Evolutionary conservation across 1,140 invertebrate genomes (phyloP).

Genomic region (Ptiloglossa arizonensis): DNA sequence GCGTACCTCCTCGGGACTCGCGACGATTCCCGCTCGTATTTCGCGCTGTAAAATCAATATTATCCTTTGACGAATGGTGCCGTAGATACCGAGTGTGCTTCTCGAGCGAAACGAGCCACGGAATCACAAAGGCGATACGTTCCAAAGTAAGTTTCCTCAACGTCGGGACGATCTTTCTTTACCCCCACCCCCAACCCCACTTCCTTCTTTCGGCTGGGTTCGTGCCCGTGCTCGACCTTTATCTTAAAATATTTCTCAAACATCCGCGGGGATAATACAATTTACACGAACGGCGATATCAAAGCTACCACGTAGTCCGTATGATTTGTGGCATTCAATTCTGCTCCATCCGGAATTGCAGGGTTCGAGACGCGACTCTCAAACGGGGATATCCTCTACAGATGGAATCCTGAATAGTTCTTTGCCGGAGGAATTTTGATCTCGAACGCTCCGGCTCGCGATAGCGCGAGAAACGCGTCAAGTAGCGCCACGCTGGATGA

Average conservation of each 20-base stretch:
- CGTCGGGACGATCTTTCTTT: not conserved
- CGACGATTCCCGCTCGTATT: too few species aligned
- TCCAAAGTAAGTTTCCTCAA: not conserved
- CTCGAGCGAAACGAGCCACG: not conserved
- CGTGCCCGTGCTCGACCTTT: not conserved
- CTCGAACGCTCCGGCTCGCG: not conserved
- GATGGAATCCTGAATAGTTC: conserved; percentile 33
- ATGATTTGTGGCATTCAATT: conserved; percentile 35
- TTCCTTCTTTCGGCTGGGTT: too few species aligned
- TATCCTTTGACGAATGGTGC: conserved; percentile 16
- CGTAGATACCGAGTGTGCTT: not conserved
- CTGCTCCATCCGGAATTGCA: conserved; percentile 9
- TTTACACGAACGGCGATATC: conserved; percentile 21
- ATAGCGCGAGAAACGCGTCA: not conserved
- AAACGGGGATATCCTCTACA: not conserved
- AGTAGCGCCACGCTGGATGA: not conserved
- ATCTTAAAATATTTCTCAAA: conserved; percentile 29
- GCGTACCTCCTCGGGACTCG: too few species aligned
- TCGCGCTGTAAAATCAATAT: conserved; percentile 39
- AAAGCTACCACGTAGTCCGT: not conserved
- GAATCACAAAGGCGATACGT: not conserved
- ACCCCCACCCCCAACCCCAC: not conserved
- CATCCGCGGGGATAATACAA: conserved; percentile 2
- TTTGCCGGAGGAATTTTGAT: conserved; percentile 24
- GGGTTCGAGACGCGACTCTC: not conserved